Conservation (phyloP, 2,797 vertebrate genomes). For the Diplodus puntazzo region DNA sequence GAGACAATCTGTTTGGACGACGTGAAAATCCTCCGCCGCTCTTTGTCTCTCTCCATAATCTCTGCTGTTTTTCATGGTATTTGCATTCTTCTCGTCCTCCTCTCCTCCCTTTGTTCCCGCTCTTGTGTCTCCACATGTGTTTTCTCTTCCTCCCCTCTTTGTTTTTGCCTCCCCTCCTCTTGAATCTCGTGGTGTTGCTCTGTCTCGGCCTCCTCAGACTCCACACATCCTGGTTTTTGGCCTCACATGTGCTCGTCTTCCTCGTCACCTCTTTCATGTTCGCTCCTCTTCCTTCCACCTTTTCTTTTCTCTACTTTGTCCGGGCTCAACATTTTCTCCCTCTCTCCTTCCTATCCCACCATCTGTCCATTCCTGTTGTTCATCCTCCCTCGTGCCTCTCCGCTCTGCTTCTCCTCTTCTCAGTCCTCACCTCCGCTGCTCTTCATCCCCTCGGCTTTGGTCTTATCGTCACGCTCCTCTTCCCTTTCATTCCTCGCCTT, state of each 20-base stretch:
- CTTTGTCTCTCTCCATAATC: neutral
- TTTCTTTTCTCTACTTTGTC: neutral
- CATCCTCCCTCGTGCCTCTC: neutral
- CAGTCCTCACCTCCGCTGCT: conserved; percentile 12
- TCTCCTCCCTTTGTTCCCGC: too few species aligned
- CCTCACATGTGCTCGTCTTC: neutral
- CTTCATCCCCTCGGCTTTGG: conserved; percentile 15
- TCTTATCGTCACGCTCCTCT: conserved; percentile 46
- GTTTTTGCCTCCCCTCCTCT: neutral
- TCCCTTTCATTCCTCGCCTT: conserved; percentile 41
- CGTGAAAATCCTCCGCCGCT: neutral
- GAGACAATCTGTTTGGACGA: neutral
- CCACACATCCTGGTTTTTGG: neutral
- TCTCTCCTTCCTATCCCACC: conserved; percentile 21
- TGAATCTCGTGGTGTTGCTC: neutral
- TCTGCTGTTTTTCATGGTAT: neutral
- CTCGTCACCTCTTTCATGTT: neutral
- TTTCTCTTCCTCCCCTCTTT: neutral
- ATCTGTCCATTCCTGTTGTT: conserved; percentile 45
- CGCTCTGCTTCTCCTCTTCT: conserved; percentile 2
- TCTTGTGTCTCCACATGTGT: neutral
- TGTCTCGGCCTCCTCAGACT: neutral
- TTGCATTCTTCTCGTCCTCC: neutral
- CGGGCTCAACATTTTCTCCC: neutral
- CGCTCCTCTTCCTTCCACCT: neutral